Percentiles rank a stretch among this genome's conserved stretches.
These are phyloP conservation scores for Minunthozetes semirufus DNA, from an alignment of 2,888 invertebrate species.

Conservation along the genomic window DNA sequence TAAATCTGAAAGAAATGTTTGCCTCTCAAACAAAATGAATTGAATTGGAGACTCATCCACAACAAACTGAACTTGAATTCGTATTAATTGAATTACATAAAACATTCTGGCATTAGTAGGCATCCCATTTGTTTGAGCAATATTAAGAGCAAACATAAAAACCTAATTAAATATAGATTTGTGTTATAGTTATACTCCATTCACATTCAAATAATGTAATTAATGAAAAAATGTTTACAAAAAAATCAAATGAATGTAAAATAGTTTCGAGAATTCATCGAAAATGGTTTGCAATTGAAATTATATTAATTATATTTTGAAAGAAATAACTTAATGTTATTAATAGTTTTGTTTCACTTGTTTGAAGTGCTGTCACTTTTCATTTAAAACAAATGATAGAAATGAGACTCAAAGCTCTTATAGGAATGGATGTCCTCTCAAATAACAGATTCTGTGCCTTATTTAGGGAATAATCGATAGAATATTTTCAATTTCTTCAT, in stretches of 20 bases:
- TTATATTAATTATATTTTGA: neutral
- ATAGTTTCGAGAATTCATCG: neutral
- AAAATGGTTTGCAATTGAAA: neutral
- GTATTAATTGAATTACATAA: constrained; percentile 19
- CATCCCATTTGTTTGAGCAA: neutral
- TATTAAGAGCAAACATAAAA: neutral
- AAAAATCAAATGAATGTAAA: neutral
- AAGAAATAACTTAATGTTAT: neutral
- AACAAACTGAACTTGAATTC: neutral
- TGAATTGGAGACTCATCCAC: neutral
- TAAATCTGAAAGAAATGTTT: neutral
- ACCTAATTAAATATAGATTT: constrained; percentile 20
- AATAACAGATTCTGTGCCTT: no score
- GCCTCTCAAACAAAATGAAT: neutral
- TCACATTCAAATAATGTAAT: neutral
- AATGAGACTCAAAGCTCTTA: no score
- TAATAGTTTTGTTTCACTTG: neutral
- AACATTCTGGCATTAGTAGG: neutral
- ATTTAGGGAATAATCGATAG: neutral
- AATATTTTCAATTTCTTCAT: neutral
- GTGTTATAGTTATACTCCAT: neutral
- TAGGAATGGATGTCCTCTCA: no score
- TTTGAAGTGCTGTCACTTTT: neutral
- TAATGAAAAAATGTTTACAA: neutral
- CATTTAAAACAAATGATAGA: constrained; percentile 4